phyloP scores from a whole-genome alignment of 2,113 vertebrate species.

The Larimichthys crocea region DNA sequence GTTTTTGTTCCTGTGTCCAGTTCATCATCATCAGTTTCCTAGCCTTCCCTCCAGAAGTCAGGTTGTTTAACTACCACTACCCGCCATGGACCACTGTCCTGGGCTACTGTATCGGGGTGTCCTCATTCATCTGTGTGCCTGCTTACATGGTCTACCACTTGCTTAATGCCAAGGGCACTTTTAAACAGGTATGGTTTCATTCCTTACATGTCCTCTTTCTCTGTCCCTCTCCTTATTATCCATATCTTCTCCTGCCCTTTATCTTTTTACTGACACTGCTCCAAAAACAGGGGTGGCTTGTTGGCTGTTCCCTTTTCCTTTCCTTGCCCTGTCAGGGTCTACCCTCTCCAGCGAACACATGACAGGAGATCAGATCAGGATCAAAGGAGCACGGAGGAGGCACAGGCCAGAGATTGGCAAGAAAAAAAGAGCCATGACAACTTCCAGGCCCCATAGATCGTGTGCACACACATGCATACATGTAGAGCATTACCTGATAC shows the following conservation, averaged over 20 bases:
- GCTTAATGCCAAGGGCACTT: conserved; percentile 89
- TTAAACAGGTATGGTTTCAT: conserved; percentile 90
- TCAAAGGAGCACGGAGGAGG: conserved; percentile 57
- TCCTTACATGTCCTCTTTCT: not conserved
- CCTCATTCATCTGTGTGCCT: conserved; percentile 95
- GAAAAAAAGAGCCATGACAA: conserved; percentile 18
- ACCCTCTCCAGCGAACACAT: conserved; percentile 36
- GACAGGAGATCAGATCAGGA: conserved; percentile 46
- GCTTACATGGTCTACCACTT: conserved; percentile 92
- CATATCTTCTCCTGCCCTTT: not conserved
- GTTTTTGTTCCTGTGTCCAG: conserved; percentile 76
- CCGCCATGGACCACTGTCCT: conserved; percentile 92
- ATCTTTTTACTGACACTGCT: conserved; percentile 9
- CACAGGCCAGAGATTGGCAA: conserved; percentile 43
- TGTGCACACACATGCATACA: conserved; percentile 15
- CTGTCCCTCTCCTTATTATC: not conserved
- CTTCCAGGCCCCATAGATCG: conserved; percentile 8
- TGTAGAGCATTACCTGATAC: not conserved
- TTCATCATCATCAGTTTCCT: conserved; percentile 97
- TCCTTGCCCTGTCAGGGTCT: conserved; percentile 20
- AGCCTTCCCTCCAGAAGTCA: conserved; percentile 89
- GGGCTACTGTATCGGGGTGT: conserved; percentile 95
- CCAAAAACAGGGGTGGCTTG: conserved; percentile 18
- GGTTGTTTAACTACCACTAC: conserved; percentile 91
- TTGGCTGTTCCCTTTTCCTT: not conserved